Conservation (phyloP, 2,888 invertebrate species). For the Euzetes globulus region DNA sequence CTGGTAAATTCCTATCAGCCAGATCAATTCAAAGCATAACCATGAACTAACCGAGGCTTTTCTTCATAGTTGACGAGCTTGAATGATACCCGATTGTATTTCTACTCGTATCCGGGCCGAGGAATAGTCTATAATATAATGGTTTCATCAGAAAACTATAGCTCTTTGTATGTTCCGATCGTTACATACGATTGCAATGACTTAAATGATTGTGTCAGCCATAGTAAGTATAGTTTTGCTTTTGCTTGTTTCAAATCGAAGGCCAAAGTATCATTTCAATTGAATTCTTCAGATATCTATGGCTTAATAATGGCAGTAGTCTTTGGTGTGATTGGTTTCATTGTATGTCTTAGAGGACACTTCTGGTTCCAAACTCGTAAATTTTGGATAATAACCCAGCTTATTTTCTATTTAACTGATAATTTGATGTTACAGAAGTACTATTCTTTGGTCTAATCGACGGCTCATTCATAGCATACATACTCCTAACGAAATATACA, state of each 20-base stretch:
- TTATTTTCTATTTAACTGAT: not conserved
- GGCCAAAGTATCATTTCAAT: constrained; percentile 33
- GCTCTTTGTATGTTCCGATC: constrained; percentile 59
- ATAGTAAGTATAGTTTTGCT: constrained; percentile 55
- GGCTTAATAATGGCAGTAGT: constrained; percentile 41
- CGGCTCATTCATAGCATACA: constrained; percentile 55
- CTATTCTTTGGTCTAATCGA: constrained; percentile 57
- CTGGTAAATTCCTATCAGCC: constrained; percentile 49
- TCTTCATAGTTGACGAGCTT: constrained; percentile 51
- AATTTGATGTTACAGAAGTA: constrained; percentile 49
- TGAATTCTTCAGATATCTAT: not conserved
- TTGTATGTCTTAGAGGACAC: constrained; percentile 60
- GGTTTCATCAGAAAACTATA: constrained; percentile 36
- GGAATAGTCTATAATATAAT: constrained; percentile 45
- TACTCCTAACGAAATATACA: constrained; percentile 46
- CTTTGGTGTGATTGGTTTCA: constrained; percentile 54
- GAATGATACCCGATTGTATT: constrained; percentile 42
- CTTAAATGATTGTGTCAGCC: constrained; percentile 52
- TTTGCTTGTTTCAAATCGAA: too few relatives aligned
- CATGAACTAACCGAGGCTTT: not conserved
- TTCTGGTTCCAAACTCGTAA: constrained; percentile 53
- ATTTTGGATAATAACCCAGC: constrained; percentile 38
- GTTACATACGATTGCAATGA: constrained; percentile 59
- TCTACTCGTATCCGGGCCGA: constrained; percentile 44
- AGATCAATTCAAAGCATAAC: constrained; percentile 46